These are phyloP conservation scores for Geothlypis trichas DNA, from an alignment of 2,113 vertebrate genomes.

Conservation along the genomic window DNA sequence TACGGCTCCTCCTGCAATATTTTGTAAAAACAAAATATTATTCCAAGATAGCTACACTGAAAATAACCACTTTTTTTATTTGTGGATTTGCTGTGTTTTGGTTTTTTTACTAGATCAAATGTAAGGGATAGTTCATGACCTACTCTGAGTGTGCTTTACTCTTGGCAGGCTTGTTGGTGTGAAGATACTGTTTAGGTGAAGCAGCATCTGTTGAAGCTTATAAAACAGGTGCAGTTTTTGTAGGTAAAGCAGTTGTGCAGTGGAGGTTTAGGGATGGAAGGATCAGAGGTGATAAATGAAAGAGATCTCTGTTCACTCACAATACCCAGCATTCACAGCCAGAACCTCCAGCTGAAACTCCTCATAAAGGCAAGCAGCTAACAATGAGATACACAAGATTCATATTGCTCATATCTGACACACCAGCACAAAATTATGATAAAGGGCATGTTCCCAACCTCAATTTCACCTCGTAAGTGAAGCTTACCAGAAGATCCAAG, in stretches of 20 bases:
- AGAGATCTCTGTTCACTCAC: background rate
- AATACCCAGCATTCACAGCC: background rate
- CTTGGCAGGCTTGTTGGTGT: background rate
- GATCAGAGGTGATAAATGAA: background rate
- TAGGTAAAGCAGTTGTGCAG: background rate
- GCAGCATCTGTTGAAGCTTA: background rate
- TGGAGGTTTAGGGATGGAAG: background rate
- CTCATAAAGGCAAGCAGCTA: background rate
- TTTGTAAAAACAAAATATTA: background rate
- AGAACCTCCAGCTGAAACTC: background rate
- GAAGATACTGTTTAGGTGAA: background rate
- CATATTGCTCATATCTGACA: background rate
- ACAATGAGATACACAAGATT: background rate
- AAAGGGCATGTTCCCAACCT: background rate
- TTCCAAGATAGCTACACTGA: background rate
- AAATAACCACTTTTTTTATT: background rate
- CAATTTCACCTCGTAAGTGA: background rate
- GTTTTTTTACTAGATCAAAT: background rate
- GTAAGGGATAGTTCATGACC: background rate
- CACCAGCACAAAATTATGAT: background rate
- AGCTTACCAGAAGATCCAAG: background rate
- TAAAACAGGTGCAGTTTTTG: background rate
- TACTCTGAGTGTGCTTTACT: background rate
- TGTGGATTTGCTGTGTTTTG: background rate
- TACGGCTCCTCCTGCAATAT: slow-evolving; percentile 87